Conservation (phyloP, 2,113 vertebrate genomes). For the Cololabis saira region DNA sequence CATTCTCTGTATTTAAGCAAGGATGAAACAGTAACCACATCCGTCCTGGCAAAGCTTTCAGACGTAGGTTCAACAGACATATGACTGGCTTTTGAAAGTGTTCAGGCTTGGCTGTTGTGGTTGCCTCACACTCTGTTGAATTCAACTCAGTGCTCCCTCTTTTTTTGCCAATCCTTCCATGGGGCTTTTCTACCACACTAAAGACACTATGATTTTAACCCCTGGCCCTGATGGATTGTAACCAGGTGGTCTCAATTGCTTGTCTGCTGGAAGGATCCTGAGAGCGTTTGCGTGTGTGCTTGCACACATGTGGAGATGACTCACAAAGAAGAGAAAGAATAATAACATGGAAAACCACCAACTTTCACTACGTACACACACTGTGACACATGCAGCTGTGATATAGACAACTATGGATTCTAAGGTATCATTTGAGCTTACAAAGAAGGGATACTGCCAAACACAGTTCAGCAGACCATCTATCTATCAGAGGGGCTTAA, state of each 20-base stretch:
- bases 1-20: background rate
- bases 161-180: slow-evolving; percentile 35
- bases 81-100: slow-evolving; percentile 41
- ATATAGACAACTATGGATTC: slow-evolving; percentile 23
- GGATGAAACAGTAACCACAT: slow-evolving; percentile 40
- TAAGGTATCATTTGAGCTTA: too few relatives aligned
- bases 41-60: slow-evolving; percentile 9
- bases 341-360: slow-evolving; percentile 61
- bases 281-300: slow-evolving; percentile 21
- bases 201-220: slow-evolving; percentile 79
- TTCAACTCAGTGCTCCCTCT: slow-evolving; percentile 35
- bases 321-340: slow-evolving; percentile 55
- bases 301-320: slow-evolving; percentile 60
- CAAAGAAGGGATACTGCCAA: too few relatives aligned
- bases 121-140: slow-evolving; percentile 31
- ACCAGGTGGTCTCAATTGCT: slow-evolving; percentile 67
- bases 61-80: background rate
- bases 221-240: slow-evolving; percentile 68
- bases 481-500: too few relatives aligned
- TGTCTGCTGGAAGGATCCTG: slow-evolving; percentile 43
- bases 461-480: too few relatives aligned
- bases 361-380: slow-evolving; percentile 57
- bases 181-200: slow-evolving; percentile 45
- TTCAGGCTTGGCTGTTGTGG: slow-evolving; percentile 11
- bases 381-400: slow-evolving; percentile 53